Conservation (phyloP, 1,140 invertebrate genomes). For the Cherax quadricarinatus region DNA sequence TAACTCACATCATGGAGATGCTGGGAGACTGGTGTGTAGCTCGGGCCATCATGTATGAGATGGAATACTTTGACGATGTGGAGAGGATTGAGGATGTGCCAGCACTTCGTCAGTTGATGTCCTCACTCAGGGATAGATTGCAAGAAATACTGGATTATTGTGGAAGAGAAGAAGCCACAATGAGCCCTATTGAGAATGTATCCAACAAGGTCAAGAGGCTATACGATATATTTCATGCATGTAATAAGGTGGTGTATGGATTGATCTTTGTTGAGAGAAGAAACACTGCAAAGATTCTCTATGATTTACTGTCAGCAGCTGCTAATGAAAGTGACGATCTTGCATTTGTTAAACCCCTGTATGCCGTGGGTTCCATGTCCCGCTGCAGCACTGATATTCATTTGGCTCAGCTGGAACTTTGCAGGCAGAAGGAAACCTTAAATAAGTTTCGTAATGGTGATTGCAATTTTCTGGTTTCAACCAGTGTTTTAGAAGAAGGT, state of each 20-base stretch:
- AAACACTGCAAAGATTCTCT: conserved; percentile 86
- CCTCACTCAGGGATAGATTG: conserved; percentile 57
- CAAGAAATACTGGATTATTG: conserved; percentile 46
- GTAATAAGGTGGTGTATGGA: no score
- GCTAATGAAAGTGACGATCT: conserved; percentile 75
- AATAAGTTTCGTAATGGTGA: conserved; percentile 80
- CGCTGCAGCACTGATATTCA: conserved; percentile 47
- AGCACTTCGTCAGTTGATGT: conserved; percentile 44
- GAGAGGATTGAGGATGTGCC: conserved; percentile 55
- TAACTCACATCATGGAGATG: conserved; percentile 72
- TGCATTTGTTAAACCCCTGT: conserved; percentile 83
- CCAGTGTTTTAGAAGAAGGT: conserved; percentile 87
- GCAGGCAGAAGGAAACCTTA: conserved; percentile 69
- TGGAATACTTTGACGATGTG: conserved; percentile 68
- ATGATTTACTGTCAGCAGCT: conserved; percentile 79
- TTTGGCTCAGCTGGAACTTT: conserved; percentile 75
- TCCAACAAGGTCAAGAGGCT: conserved; percentile 52
- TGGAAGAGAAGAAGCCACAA: neutral
- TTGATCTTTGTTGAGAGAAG: conserved; percentile 89
- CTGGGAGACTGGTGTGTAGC: conserved; percentile 81
- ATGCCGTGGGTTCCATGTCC: conserved; percentile 83
- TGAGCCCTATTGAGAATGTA: conserved; percentile 55
- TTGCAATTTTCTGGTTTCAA: conserved; percentile 88
- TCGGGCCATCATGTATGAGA: conserved; percentile 67
- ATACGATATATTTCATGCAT: no score